Evolutionary conservation across 2,797 vertebrate species (phyloP), one percentile per base, ranked within the genome.

Genomic region (Parambassis ranga): DNA sequence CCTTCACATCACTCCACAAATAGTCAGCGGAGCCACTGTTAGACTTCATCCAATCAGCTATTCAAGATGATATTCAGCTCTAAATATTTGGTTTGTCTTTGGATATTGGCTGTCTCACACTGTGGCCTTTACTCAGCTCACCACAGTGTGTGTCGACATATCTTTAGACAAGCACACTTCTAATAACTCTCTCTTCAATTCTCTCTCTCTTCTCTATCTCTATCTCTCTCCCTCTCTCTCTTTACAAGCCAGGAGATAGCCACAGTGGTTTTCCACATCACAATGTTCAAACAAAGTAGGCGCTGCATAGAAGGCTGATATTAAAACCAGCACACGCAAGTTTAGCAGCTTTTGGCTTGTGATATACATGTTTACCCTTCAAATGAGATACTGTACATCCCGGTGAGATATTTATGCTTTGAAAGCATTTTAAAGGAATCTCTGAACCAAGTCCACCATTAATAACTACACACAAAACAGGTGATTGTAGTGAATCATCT

Each of bases 131-230:
- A 75, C 71, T 50, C 31, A 66, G 76, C 39, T 80, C 75, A 84
- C 72, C 83, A 73, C 65, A 62, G 42, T 82, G 81, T 85, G 73
- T 77, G 71, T 75, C 32, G 37, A 62, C 69, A 81, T 82, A 81
- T 77, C 81, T 81, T 78, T 82, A 61, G 58, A 81, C 77, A 84
- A 86, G 84, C 79, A 86, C 63, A 43, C 42, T 57, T 46, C 65
- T 80, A 82, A 86, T 84, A 82, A 75, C 36, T 41, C 43, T 56
- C 57, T 39, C 44, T 32, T 41, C 70, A 47, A 24, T 16, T 41
- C 38, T 50, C 39, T 14, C 35, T 31, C 24, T 51, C 30, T 48
- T 38, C 39, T 35, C 42, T 13, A 41, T 37, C 35, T 51, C 14
- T 59, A 43, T 53, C 41, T 79, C 51, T 50, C 50, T 3, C 31